Conservation (phyloP, 2,113 vertebrate genomes). For the Nothocercus julius region DNA sequence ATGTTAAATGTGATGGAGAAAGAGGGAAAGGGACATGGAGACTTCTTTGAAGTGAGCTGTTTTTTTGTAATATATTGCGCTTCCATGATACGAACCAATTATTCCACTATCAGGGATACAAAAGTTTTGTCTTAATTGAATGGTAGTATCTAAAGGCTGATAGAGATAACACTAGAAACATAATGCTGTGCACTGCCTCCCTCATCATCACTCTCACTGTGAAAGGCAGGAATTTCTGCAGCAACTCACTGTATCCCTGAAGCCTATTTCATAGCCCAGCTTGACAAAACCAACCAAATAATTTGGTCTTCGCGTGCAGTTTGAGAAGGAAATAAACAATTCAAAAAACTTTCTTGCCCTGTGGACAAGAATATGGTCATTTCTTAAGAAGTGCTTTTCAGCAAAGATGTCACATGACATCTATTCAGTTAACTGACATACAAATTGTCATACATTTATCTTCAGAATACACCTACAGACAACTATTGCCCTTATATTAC, state of each 20-base stretch:
- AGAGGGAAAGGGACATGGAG: neutral
- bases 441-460: neutral
- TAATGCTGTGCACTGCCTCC: neutral
- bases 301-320: neutral
- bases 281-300: neutral
- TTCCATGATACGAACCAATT: neutral
- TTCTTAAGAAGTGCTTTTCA: neutral
- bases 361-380: neutral
- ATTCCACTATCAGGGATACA: neutral
- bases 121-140: slow-evolving; percentile 10
- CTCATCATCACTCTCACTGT: neutral
- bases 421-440: neutral
- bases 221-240: neutral
- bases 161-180: slow-evolving; percentile 12
- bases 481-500: neutral
- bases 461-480: neutral
- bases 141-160: neutral
- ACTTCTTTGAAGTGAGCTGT: neutral
- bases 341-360: neutral
- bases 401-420: neutral
- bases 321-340: neutral
- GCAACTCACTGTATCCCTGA: neutral
- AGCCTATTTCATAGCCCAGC: neutral
- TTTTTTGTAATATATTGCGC: neutral
- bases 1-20: neutral